Evolutionary conservation across 2,888 invertebrate species (phyloP).

Genomic region (Zeuzera pyrina): DNA sequence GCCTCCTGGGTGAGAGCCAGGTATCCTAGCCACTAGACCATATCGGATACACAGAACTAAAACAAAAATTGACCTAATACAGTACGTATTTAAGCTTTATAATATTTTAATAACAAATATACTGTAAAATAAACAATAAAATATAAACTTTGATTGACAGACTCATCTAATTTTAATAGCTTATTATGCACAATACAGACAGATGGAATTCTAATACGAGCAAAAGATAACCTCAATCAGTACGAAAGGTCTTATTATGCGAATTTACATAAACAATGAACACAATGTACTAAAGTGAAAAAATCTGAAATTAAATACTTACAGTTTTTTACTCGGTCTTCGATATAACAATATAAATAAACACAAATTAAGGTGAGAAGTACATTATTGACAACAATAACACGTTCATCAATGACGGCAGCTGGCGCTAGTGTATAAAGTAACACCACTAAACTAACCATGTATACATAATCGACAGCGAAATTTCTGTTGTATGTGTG

Average conservation of each 20-base stretch:
- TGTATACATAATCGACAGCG: slow-evolving; percentile 4
- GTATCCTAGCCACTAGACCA: slow-evolving; percentile 68
- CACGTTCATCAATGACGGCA: slow-evolving; percentile 42
- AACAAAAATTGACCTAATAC: no score
- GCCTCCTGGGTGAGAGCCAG: slow-evolving; percentile 69
- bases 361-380: slow-evolving; percentile 30
- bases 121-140: neutral
- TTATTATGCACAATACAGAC: no score
- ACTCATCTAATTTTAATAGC: no score
- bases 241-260: no score
- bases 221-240: no score
- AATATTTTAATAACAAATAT: neutral
- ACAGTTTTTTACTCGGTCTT: neutral
- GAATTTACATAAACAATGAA: neutral
- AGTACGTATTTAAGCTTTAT: no score
- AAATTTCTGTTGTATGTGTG: slow-evolving; percentile 25
- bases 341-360: slow-evolving; percentile 14
- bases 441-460: neutral
- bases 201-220: no score
- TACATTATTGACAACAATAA: slow-evolving; percentile 32
- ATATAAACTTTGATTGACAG: no score
- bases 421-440: slow-evolving; percentile 41
- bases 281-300: neutral
- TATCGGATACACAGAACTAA: slow-evolving; percentile 34
- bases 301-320: neutral